A percentile compares a stretch with the other conserved stretches of the same genome.
These are phyloP conservation scores for Labeo catla DNA, from an alignment of 2,113 vertebrate genomes.

Conservation along the genomic window DNA sequence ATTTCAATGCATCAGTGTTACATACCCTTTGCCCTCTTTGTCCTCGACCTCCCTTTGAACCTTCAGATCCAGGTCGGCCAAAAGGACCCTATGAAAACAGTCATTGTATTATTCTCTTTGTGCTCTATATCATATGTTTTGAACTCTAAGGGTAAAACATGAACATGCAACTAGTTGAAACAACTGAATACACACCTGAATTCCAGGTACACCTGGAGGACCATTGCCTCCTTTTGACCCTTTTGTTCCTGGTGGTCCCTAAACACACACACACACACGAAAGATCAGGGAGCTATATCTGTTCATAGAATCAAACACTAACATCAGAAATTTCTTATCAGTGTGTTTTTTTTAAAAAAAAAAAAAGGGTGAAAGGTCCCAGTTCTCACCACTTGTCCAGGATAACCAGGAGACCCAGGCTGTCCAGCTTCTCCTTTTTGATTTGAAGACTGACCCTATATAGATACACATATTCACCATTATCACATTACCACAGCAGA, in stretches of 20 bases:
- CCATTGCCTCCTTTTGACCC: conserved; percentile 39
- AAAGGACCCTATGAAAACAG: conserved; percentile 34
- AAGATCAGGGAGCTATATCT: neutral
- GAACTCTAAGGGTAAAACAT: neutral
- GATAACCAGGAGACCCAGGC: conserved; percentile 24
- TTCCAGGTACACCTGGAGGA: conserved; percentile 43
- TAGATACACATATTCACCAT: neutral
- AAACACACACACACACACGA: neutral
- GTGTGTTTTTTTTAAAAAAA: neutral
- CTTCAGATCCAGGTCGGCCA: conserved; percentile 37
- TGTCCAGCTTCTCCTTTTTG: conserved; percentile 43
- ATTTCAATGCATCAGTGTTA: neutral
- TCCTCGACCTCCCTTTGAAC: conserved; percentile 42
- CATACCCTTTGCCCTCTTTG: conserved; percentile 26
- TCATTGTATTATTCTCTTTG: neutral
- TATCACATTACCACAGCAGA: neutral
- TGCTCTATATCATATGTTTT: neutral
- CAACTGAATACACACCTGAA: conserved; percentile 17
- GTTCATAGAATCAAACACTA: neutral
- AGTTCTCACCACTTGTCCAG: conserved; percentile 37
- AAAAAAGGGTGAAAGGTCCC: neutral
- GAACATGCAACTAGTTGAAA: neutral
- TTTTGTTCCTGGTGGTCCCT: conserved; percentile 33
- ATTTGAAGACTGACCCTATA: conserved; percentile 34
- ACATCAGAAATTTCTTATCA: neutral